Base-by-base conservation (phyloP, 2,888 invertebrate genomes). In the Mimachlamys varia region DNA sequence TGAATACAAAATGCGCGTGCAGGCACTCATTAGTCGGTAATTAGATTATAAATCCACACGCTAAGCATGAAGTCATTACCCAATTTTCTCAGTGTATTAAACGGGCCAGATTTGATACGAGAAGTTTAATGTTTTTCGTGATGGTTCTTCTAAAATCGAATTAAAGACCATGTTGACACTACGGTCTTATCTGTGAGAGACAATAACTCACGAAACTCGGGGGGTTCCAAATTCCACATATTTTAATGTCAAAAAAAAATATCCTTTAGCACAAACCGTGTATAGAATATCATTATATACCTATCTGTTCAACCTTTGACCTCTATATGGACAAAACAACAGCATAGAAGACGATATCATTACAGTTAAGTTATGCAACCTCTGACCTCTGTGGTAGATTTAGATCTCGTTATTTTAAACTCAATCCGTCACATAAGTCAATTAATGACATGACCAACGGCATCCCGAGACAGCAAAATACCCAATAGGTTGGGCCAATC, bases 11-110 rank as follows among this genome's bases (percentile, higher is more conserved):
- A 33, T 76, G 76, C 76, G 76, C 76, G 76, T 76, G 76, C 76
- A 76, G 33, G 15, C 76, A 76, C 76, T 76, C 76, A 76, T 76
- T 76, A 76, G 33, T 33, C 33, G 27, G 33, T 76, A 76, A 76
- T 76, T 76, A 76, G 76, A 76, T 76, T 76, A 76, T 76, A 76
- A 76, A 76, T 76, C 76, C 76, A 76, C 76, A 76, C 76, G 76
- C 76, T 76, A 76, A 76, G 22, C 76, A 33, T 33, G 33, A 27
- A 76, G 76, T 33, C 76, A 27, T 76, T 76, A 76, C 10, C 76
- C 76, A 76, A 62, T 62, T 27, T 76, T 53, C 33, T 76, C 76
- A 76, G 76, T 76, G 76, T 76, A 76, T 76, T 76, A 76, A 58
- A 76, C 76, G 2, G 76, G 33, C 76, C 76, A 76, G 76, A 76